phyloP scores from a whole-genome alignment of 2,113 vertebrate genomes.

The Calidris pugnax region DNA sequence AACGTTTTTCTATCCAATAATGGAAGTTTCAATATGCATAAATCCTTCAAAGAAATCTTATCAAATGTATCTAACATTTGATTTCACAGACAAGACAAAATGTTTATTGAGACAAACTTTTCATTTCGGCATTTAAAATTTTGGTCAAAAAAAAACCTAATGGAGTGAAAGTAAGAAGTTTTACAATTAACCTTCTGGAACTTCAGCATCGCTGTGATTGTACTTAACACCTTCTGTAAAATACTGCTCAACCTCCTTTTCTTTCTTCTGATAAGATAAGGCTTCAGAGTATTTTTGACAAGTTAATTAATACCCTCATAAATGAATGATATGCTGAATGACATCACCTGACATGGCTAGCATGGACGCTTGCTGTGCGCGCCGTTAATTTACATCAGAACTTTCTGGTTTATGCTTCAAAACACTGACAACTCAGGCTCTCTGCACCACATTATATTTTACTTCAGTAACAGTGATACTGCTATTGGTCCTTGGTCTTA shows the following conservation, averaged over 20 bases:
- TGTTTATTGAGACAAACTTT: background rate
- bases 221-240: background rate
- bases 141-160: background rate
- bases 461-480: background rate
- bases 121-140: background rate
- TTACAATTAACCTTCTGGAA: background rate
- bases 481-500: background rate
- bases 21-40: background rate
- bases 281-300: background rate
- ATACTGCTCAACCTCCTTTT: background rate
- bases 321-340: background rate
- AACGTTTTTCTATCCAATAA: background rate
- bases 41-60: background rate
- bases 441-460: background rate
- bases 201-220: background rate
- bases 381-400: background rate
- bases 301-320: background rate
- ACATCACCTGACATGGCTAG: background rate
- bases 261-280: background rate
- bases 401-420: background rate
- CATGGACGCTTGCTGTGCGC: background rate
- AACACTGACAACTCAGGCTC: background rate
- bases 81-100: background rate
- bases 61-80: background rate
- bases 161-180: background rate